Conservation (phyloP, 2,113 vertebrate genomes). For the Tringa solitaria region DNA sequence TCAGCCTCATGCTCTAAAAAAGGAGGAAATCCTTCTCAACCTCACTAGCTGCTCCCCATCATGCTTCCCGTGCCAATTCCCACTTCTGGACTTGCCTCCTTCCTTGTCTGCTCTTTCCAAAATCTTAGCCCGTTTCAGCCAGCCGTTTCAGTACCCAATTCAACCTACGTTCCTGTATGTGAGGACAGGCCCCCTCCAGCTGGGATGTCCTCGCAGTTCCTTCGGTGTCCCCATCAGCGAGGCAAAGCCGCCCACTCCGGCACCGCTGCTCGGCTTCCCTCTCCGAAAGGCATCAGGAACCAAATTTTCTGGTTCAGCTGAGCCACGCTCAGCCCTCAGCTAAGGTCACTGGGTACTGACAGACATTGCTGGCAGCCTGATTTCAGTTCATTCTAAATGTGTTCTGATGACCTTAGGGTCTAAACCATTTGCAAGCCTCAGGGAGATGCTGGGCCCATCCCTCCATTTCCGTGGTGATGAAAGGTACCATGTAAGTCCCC, state of each 20-base stretch:
- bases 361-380: neutral
- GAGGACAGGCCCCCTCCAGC: neutral
- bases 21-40: neutral
- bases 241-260: neutral
- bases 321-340: neutral
- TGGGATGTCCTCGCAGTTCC: neutral
- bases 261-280: neutral
- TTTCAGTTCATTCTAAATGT: neutral
- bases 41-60: neutral
- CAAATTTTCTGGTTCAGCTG: neutral
- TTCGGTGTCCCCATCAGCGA: accelerated
- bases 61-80: neutral
- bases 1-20: neutral
- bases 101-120: neutral
- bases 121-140: neutral
- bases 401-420: neutral
- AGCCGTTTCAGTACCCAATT: neutral
- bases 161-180: neutral
- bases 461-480: neutral
- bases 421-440: neutral
- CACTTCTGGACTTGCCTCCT: neutral
- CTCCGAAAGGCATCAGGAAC: neutral
- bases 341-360: neutral
- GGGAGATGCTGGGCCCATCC: neutral
- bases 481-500: neutral